Base-by-base conservation (phyloP, 2,888 invertebrate genomes). In the Perdita meconis region DNA sequence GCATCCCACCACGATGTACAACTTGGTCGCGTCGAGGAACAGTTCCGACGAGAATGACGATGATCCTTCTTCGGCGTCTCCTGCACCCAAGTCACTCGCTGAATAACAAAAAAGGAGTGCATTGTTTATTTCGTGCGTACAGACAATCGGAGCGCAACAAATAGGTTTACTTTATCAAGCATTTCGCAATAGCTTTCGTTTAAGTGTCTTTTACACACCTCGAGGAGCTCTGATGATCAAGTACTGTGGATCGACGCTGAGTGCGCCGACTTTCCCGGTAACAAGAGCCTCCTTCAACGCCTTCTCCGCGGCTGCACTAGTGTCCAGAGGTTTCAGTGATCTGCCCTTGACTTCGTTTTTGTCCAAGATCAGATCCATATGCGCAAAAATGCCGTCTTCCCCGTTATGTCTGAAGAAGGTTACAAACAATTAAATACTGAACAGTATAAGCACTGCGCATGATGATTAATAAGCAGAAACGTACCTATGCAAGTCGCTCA, bases 1-100 rank as follows among this genome's bases (percentile, higher is more conserved):
- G 85, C 97, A 96, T 6, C 96, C 97, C 73, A 97, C 93, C 50
- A 97, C 97, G 76, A 97, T 95, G 93, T 97, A 97, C 75, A 97
- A 93, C 89, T 97, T 96, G 16, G 95, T 95, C 87, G 95, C 95
- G 0, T 96, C 95, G 55, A 96, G 93, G 94, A 96, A 93, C 94
- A 96, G 81, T 47, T 89, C 63, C 2, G 71, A 44, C 30, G 73
- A 30, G 6, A 70, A 59, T 19, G 78, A 59, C 16, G 78, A 40
- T 76, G 78, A 79, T 78, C 80, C 80, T 59, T 81, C 86, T 16
- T 86, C 85, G 12, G 86, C 83, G 22, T 88, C 87, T 30, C 80
- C 88, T 76, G 85, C 88, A 55, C 82, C 83, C 63, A 89, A 78
- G 36, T 91, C 91, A 80, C 85, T 90, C 47, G 95, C 95, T 95